Evolutionary conservation across 92 coral and sea anemone genomes (phyloP).

Genomic region (Phenganax stokvisi): DNA sequence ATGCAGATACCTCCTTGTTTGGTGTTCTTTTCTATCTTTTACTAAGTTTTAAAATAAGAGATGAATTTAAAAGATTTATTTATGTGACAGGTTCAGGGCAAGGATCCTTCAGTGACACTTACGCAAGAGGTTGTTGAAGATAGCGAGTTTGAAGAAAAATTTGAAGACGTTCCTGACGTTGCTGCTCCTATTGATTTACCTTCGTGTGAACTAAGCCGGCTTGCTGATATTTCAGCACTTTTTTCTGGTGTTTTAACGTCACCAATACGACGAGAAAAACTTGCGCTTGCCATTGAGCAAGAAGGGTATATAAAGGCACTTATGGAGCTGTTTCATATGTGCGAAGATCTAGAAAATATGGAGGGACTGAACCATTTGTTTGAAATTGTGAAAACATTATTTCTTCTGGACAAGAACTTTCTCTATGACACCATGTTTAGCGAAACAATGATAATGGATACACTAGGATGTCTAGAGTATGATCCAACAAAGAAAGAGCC

Average conservation of each 20-base stretch:
- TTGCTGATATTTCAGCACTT: slow-evolving; percentile 85
- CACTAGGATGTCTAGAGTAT: slow-evolving; percentile 91
- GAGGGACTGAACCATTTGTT: slow-evolving; percentile 91
- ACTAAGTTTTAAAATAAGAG: no score
- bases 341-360: slow-evolving; percentile 91
- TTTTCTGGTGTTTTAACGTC: slow-evolving; percentile 91
- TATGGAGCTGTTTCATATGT: slow-evolving; percentile 91
- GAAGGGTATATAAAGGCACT: slow-evolving; percentile 86
- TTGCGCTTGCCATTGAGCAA: slow-evolving; percentile 91
- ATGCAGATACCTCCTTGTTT: no score
- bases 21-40: no score
- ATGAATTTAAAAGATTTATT: not conserved
- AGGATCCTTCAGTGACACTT: slow-evolving; percentile 92
- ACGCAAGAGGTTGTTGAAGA: slow-evolving; percentile 97
- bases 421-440: slow-evolving; percentile 81
- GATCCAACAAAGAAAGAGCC: slow-evolving; percentile 70
- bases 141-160: slow-evolving; percentile 89
- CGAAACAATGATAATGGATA: slow-evolving; percentile 78
- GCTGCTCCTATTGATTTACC: slow-evolving; percentile 98
- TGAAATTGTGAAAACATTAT: slow-evolving; percentile 90
- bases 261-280: slow-evolving; percentile 79
- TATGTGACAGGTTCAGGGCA: slow-evolving; percentile 84
- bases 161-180: slow-evolving; percentile 92
- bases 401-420: slow-evolving; percentile 90
- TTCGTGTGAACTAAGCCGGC: slow-evolving; percentile 85